These are phyloP conservation scores for Dysidea cf. avara DNA, from an alignment of 37 sponge, comb jelly and placozoan genomes.

Conservation along the genomic window DNA sequence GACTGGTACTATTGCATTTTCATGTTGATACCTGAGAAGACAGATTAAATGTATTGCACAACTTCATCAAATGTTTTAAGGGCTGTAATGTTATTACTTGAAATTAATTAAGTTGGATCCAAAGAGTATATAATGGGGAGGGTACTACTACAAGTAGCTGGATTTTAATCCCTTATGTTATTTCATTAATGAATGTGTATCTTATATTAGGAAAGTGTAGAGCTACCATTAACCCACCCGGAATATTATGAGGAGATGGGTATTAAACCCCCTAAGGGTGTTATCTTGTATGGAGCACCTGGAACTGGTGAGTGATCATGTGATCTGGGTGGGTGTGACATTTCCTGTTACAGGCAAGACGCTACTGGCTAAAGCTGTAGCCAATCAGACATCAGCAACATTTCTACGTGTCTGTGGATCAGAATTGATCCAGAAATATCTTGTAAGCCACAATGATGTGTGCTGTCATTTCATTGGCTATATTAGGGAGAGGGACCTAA, in stretches of 20 bases:
- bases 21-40: background rate
- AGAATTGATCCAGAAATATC: constrained; percentile 97
- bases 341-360: constrained; percentile 79
- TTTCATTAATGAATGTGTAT: too few species aligned
- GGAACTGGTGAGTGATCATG: constrained; percentile 80
- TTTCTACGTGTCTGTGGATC: constrained; percentile 98
- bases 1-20: background rate
- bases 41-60: constrained; percentile 1
- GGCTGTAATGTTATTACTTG: too few species aligned
- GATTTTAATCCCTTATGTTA: background rate
- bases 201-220: constrained; percentile 83
- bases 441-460: constrained; percentile 30
- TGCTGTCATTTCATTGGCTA: background rate
- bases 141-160: background rate
- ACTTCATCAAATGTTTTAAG: background rate
- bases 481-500: constrained; percentile 98
- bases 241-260: constrained; percentile 99
- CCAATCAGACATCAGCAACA: constrained; percentile 99
- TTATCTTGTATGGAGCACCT: constrained; percentile 98
- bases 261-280: constrained; percentile 97
- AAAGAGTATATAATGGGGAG: background rate
- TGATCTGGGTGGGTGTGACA: too few species aligned
- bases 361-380: constrained; percentile 97
- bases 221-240: constrained; percentile 98
- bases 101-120: background rate